Evolutionary conservation across 1,140 invertebrate genomes (phyloP).

Genomic region (Drosophila pachea): DNA sequence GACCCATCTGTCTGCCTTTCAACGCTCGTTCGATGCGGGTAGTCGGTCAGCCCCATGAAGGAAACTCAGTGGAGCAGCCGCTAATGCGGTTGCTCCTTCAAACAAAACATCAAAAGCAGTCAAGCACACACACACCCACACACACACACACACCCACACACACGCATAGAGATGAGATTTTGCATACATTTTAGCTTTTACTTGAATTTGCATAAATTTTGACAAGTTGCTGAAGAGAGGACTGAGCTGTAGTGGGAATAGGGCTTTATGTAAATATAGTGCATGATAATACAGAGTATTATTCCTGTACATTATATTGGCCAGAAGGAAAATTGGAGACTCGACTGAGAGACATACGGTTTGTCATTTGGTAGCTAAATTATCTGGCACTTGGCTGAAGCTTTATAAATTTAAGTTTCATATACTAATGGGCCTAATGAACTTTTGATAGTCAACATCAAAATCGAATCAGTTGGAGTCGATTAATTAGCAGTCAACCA

Average conservation of each 20-base stretch:
- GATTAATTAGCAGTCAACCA: slow-evolving; percentile 62
- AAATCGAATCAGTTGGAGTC: slow-evolving; percentile 75
- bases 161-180: neutral
- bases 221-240: neutral
- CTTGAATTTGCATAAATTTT: slow-evolving; percentile 4
- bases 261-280: no score
- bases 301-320: no score
- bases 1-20: slow-evolving; percentile 25
- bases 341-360: no score
- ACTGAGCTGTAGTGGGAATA: neutral
- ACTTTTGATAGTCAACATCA: slow-evolving; percentile 73
- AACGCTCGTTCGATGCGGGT: neutral
- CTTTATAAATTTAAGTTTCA: slow-evolving; percentile 62
- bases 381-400: neutral
- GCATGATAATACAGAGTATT: no score
- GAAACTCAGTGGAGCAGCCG: slow-evolving; percentile 54
- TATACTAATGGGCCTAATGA: slow-evolving; percentile 66
- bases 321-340: no score
- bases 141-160: neutral
- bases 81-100: slow-evolving; percentile 38
- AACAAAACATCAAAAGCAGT: slow-evolving; percentile 13
- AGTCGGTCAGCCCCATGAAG: slow-evolving; percentile 18
- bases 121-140: neutral
- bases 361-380: no score
- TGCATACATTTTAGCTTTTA: slow-evolving; percentile 11